Conservation (phyloP, 2,888 invertebrate species). For the Frankliniella fusca region DNA sequence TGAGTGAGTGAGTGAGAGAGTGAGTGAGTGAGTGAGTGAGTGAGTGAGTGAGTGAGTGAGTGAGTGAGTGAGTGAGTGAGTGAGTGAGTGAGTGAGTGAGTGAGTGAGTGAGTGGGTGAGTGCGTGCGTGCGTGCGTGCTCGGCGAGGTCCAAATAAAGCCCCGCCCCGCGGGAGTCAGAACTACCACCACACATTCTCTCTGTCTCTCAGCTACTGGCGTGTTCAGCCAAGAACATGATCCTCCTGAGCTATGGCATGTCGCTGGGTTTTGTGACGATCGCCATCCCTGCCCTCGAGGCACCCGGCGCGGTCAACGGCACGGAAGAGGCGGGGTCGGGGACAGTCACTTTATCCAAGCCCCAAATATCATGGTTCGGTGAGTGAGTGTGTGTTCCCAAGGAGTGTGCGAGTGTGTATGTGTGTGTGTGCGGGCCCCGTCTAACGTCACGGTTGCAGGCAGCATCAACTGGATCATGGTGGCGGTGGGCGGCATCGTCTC, state of each 20-base stretch:
- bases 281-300: slow-evolving; percentile 68
- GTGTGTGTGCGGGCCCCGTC: not conserved
- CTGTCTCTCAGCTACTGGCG: slow-evolving; percentile 61
- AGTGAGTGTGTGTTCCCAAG: too few relatives aligned
- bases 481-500: slow-evolving; percentile 74
- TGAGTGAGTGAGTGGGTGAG: too few relatives aligned
- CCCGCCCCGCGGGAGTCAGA: slow-evolving; percentile 29
- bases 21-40: not conserved
- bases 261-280: slow-evolving; percentile 75
- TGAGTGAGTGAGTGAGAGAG: not conserved
- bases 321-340: not conserved
- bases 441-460: slow-evolving; percentile 55
- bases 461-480: slow-evolving; percentile 73
- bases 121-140: not conserved
- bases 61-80: not conserved
- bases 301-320: slow-evolving; percentile 32
- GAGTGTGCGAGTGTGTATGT: not conserved
- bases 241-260: slow-evolving; percentile 72
- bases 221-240: slow-evolving; percentile 75
- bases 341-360: slow-evolving; percentile 53
- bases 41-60: not conserved
- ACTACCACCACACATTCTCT: not conserved
- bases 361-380: slow-evolving; percentile 73
- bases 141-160: too few relatives aligned
- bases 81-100: not conserved